Base-by-base conservation (phyloP, 1,140 invertebrate genomes). In the Tetraneura akinire region DNA sequence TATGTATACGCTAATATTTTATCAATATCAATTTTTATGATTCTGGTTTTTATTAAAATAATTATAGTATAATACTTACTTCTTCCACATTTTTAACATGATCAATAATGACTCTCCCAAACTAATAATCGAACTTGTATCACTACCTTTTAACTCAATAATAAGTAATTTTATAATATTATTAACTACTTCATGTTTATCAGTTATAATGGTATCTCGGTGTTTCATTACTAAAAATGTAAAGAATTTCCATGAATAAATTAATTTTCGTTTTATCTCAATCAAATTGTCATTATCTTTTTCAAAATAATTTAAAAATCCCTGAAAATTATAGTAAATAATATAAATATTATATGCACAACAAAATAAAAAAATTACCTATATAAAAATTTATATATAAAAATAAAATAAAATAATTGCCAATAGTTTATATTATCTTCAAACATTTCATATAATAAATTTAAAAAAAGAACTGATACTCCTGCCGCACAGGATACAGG, bases 251-350 rank as follows among this genome's bases (percentile, higher is more conserved):
- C 55, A 78, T 2, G 74, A 78, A 29, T 78, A 78, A 60, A 78
- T 60, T 47, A 78, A 47, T 3, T 78, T 78, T 47, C 74, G 29
- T 62, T 78, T 78, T 26, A 47, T 60, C 47, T 78, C 74, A 60
- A 60, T 47, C 16, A 57, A 13, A 13, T 60, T 14, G 42, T 29
- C 42, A 42, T 10, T 78, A 29, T 60, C 60, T 47, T 76, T 55
- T 42, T 78, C 55, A 78, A 78, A 78, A 60, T 47, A 78, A 45
- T 45, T 14, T 78, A 78, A 78, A 78, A 78, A 78, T 21, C 74
- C 55, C 74, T 78, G 21, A 45, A 76, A 78, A 71, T 71, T 10
- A 51, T 49, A 26, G 14, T 10, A 47, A 70, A 0, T 2, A 70
- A 49, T 26, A 10, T 16, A 16, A 32, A 16, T 18, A 62, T 62